Base-by-base conservation (phyloP, 1,140 invertebrate species). In the Bombus confusus region DNA sequence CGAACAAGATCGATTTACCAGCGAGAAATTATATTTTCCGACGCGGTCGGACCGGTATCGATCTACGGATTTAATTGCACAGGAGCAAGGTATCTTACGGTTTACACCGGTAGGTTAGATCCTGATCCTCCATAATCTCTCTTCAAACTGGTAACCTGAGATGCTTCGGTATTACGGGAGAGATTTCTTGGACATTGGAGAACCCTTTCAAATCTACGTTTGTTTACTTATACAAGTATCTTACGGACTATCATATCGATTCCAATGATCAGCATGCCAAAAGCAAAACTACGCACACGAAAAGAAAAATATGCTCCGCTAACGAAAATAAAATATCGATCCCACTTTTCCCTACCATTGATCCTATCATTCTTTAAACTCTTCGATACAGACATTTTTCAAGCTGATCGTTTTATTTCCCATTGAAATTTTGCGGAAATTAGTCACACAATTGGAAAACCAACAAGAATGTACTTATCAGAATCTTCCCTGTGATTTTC, bases 41-140 rank as follows among this genome's bases (percentile, higher is more conserved):
- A 25, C 69, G 25, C 10, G 41, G 47, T 15, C 22, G 59, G 28
- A 10, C 39, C 34, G 59, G 78, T 90, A 91, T 85, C 80, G 84
- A 83, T 83, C 66, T 18, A 43, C 66, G 83, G 73, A 91, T 90
- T 90, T 86, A 92, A 90, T 92, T 89, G 80, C 83, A 78, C 84
- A 79, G 88, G 66, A 83, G 75, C 79, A 71, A 80, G 83, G 64
- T 90, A 86, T 80, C 80, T 86, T 80, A 82, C 86, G 57, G 77
- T 86, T 76, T 85, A 87, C 78, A 73, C 72, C 69, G 68, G 68
- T 79, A 86, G 80, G 73, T 66, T 78, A 82, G 69, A 76, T 79
- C 73, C 75, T 76, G 80, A 87, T 90, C 84, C 90, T 79, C 78
- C 88, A 80, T 91, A 90, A 91, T 90, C 87, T 59, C 47, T 37